A percentile compares a stretch with the other conserved stretches of the same genome.
Evolutionary conservation across 37 sponge, comb jelly and placozoan genomes (phyloP).

Genomic region (Tethya wilhelma): DNA sequence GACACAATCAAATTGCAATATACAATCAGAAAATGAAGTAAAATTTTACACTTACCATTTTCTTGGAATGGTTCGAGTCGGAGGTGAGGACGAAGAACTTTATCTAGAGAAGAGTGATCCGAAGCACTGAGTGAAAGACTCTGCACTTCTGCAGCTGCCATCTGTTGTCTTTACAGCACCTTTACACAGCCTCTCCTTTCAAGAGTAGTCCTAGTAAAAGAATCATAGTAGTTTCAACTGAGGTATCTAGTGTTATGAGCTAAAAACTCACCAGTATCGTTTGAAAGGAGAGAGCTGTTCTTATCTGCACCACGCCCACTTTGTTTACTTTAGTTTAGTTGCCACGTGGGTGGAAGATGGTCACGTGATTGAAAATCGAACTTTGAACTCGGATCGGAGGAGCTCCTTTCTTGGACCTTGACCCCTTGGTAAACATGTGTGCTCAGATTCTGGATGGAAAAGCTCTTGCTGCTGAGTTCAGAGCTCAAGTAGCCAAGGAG

Average conservation of each 20-base stretch:
- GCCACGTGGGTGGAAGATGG: no score
- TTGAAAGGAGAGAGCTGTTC: not conserved
- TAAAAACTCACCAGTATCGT: no score
- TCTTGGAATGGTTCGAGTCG: conserved; percentile 29
- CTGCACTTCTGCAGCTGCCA: conserved; percentile 34
- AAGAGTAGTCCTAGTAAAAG: no score
- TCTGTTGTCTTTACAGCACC: no score
- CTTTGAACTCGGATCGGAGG: not conserved
- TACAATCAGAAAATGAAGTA: not conserved
- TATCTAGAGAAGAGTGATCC: conserved; percentile 20
- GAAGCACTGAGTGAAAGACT: not conserved
- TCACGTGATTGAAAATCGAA: not conserved
- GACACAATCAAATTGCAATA: no score
- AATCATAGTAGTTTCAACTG: no score
- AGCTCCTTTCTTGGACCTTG: not conserved
- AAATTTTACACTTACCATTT: not conserved
- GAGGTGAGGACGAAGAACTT: conserved; percentile 38
- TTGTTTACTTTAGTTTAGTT: no score
- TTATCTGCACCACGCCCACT: not conserved
- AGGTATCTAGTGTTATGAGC: no score
- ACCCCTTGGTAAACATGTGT: not conserved
- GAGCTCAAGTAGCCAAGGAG: conserved; percentile 53
- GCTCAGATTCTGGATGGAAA: conserved; percentile 85
- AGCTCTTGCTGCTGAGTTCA: conserved; percentile 76
- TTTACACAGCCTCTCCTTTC: no score